Percentiles rank a stretch among this genome's conserved stretches.
These are phyloP conservation scores for Rapana venosa DNA, from an alignment of 2,888 invertebrate species.

Conservation along the genomic window DNA sequence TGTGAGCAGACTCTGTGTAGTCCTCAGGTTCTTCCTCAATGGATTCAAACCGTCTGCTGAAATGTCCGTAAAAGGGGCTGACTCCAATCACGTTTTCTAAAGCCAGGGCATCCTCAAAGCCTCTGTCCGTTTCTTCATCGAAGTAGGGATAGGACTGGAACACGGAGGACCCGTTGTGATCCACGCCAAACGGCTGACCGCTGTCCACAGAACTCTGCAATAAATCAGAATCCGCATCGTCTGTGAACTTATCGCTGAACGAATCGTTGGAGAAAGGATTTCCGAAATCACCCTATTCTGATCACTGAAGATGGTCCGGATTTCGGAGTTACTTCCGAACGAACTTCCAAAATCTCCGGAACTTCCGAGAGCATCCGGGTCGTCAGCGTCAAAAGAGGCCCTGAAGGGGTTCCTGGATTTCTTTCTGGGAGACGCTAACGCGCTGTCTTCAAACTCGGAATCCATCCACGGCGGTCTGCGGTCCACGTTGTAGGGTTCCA, in stretches of 20 bases:
- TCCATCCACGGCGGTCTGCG: conserved; percentile 60
- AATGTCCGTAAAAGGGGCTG: conserved; percentile 54
- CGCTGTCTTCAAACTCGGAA: conserved; percentile 45
- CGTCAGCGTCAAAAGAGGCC: background rate
- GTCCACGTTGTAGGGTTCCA: conserved; percentile 57
- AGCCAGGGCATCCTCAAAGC: conserved; percentile 66
- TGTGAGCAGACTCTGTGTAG: conserved; percentile 36
- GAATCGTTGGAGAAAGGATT: background rate
- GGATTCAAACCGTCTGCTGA: conserved; percentile 63
- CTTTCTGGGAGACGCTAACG: background rate
- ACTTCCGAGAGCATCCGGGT: background rate
- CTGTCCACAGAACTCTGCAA: conserved; percentile 47
- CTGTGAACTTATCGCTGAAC: conserved; percentile 47
- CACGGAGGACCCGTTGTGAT: background rate
- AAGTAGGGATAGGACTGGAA: conserved; percentile 44
- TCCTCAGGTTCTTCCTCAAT: conserved; percentile 67
- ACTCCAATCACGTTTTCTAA: conserved; percentile 52
- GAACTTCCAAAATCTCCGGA: conserved; percentile 28
- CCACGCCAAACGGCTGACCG: background rate
- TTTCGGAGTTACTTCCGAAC: conserved; percentile 2
- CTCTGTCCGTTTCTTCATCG: conserved; percentile 65
- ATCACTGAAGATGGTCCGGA: conserved; percentile 1
- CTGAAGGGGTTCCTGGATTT: background rate
- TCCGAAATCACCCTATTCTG: background rate
- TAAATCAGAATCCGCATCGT: conserved; percentile 54